phyloP scores from a whole-genome alignment of 2,113 vertebrate species.

The Myanophis thanlyinensis region DNA sequence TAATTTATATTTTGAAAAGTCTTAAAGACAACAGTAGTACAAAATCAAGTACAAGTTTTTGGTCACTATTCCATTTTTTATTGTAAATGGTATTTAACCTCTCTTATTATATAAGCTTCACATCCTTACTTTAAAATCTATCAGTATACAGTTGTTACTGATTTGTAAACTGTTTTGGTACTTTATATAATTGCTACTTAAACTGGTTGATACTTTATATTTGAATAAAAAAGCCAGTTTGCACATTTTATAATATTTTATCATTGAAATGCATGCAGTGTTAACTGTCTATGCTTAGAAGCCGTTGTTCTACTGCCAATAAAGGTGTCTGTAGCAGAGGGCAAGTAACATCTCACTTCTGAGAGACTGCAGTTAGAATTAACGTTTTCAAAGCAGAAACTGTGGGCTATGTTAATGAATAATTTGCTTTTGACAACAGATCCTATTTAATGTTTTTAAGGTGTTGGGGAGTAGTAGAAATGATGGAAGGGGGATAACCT shows the following conservation, averaged over 20 bases:
- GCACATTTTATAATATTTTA: conserved; percentile 25
- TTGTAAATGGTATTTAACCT: neutral
- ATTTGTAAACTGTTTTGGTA: neutral
- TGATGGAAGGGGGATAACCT: neutral
- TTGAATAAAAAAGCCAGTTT: conserved; percentile 30
- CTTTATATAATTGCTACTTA: too few relatives aligned
- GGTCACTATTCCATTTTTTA: neutral
- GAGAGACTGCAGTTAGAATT: neutral
- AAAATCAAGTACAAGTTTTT: neutral
- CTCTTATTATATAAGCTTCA: neutral
- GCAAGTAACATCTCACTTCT: neutral
- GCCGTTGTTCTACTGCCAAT: neutral
- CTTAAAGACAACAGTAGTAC: neutral
- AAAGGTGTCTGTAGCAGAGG: neutral
- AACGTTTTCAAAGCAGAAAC: neutral
- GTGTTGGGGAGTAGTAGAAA: neutral
- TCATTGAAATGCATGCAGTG: neutral
- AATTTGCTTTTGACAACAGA: neutral
- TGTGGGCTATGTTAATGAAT: neutral
- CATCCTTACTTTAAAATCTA: conserved; percentile 4
- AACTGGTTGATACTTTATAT: neutral
- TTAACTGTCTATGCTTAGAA: neutral
- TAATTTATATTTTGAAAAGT: neutral
- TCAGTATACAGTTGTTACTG: neutral
- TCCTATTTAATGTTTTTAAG: neutral